These are phyloP conservation scores for Chloropsis cyanopogon DNA, from an alignment of 2,113 vertebrate species.

Conservation along the genomic window DNA sequence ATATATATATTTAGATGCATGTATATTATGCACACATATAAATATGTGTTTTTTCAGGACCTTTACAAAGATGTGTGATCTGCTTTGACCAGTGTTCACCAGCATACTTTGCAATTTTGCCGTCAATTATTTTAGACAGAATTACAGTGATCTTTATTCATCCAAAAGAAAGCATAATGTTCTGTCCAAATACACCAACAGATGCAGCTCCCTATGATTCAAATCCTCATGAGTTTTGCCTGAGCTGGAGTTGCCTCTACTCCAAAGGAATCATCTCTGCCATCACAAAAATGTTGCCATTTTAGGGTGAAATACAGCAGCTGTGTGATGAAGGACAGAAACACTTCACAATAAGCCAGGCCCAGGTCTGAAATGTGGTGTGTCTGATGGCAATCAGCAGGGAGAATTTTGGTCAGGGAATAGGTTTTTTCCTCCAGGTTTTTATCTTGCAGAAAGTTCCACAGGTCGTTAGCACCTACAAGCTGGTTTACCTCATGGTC, in stretches of 20 bases:
- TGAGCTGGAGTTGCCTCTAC: neutral
- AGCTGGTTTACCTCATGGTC: neutral
- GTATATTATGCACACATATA: neutral
- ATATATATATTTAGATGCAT: neutral
- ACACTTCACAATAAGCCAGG: neutral
- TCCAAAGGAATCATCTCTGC: neutral
- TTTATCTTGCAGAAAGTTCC: neutral
- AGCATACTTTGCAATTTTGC: neutral
- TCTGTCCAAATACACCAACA: slow-evolving; percentile 8
- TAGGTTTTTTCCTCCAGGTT: neutral
- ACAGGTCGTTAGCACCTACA: neutral
- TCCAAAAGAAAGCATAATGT: neutral
- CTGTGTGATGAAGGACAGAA: neutral
- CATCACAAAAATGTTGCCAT: neutral
- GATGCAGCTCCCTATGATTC: neutral
- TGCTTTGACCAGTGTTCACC: neutral
- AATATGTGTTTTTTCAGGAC: neutral
- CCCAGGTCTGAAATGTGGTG: neutral
- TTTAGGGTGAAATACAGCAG: neutral
- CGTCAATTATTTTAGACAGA: neutral
- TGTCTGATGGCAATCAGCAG: neutral
- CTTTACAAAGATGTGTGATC: neutral
- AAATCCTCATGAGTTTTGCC: neutral
- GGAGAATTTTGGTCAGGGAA: neutral
- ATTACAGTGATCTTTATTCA: neutral